Base-by-base conservation (phyloP, 2,888 invertebrate genomes). In the Drosophila trichaetosa region DNA sequence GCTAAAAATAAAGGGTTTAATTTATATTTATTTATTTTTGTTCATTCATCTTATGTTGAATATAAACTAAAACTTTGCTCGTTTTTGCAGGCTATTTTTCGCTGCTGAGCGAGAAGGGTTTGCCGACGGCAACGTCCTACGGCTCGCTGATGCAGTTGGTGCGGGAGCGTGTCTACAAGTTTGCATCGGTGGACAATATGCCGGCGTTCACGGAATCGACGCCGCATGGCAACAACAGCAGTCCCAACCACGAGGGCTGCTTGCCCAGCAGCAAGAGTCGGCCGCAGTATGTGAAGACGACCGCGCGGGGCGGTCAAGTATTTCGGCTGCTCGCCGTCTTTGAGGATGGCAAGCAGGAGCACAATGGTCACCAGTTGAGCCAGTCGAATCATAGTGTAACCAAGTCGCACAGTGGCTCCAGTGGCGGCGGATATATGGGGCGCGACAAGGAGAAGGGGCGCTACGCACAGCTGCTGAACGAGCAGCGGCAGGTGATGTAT, bases 401-500 rank as follows among this genome's bases (percentile, higher is more conserved):
- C 46, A 80, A 78, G 29, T 40, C 78, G 29, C 76, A 78, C n/a
- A n/a, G n/a, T 40, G 40, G 72, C 51, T 31, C 57, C n/a, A 42
- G 83, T 48, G 80, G 74, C 24, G 31, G 78, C 10, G 62, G 79
- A 31, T 84, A 82, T 8, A 74, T 87, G 67, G 87, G 93, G 1
- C 87, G 93, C 2, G 91, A 93, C 83, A 89, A 93, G 91, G 92
- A 94, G 86, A 92, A 94, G 91, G 92, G 94, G 80, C 94, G 96
- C 90, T 96, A 96, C 91, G 96, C 96, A 29, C 96, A 96, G 91
- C 94, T 96, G 75, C 94, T 96, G 85, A 96, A 96, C 91, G 96
- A 96, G 77, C 96, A 95, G 91, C 95, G 96, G 83, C 96, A 96
- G 76, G 80, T 94, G 94, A 95, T 96, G 80, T 96, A 96, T 93